Conservation (phyloP, 2,113 vertebrate genomes). For the Phoxinus phoxinus region DNA sequence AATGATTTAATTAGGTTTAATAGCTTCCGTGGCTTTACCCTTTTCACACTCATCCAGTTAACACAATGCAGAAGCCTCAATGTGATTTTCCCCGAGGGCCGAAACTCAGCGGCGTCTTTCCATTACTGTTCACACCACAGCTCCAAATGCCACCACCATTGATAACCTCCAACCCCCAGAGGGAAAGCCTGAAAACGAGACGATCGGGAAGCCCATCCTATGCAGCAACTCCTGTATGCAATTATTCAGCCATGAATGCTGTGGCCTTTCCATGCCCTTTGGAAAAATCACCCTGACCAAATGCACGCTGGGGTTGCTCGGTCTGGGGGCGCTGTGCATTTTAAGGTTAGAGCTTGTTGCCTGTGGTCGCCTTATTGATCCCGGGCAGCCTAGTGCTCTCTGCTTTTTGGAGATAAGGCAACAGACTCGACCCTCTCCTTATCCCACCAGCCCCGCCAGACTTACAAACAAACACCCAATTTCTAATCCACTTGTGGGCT, state of each 20-base stretch:
- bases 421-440: constrained; percentile 49
- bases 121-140: constrained; percentile 37
- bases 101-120: constrained; percentile 25
- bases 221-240: constrained; percentile 9
- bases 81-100: constrained; percentile 1
- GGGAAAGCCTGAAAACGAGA: constrained; percentile 36
- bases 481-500: constrained; percentile 49
- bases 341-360: constrained; percentile 47
- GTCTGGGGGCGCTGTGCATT: constrained; percentile 38
- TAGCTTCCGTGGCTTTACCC: constrained; percentile 31
- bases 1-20: constrained; percentile 30
- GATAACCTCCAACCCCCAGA: constrained; percentile 37
- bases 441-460: constrained; percentile 23
- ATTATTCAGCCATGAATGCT: constrained; percentile 55
- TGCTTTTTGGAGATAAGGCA: constrained; percentile 58
- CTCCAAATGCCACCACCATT: constrained; percentile 33
- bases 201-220: constrained; percentile 31
- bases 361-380: constrained; percentile 57
- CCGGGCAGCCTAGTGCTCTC: constrained; percentile 51
- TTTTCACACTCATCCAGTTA: constrained; percentile 31
- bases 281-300: constrained; percentile 42
- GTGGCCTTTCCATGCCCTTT: constrained; percentile 48
- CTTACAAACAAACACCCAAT: constrained; percentile 54
- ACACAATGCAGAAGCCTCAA: constrained; percentile 28
- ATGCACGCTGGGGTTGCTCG: not conserved